phyloP scores from a whole-genome alignment of 2,888 invertebrate species.

The Sphecodes monilicornis region DNA sequence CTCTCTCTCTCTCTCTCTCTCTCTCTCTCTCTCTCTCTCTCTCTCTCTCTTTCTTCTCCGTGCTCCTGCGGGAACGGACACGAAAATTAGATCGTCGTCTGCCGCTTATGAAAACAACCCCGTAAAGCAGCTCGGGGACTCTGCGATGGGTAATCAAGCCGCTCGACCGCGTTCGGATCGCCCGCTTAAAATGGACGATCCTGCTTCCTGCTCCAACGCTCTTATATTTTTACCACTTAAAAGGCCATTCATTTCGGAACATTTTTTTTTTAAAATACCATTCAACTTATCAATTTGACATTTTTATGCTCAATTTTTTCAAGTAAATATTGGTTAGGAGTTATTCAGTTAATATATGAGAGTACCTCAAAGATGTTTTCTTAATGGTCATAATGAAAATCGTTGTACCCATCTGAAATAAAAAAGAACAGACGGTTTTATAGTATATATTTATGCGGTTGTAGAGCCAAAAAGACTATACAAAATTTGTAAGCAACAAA shows the following conservation, averaged over 20 bases:
- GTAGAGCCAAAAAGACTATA: too few relatives aligned
- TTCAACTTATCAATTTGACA: background rate
- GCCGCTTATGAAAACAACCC: slow-evolving; percentile 72
- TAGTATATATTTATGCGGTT: too few relatives aligned
- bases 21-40: background rate
- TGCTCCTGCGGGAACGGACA: slow-evolving; percentile 68
- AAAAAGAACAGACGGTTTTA: background rate
- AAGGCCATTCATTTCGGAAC: background rate
- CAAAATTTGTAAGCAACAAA: too few relatives aligned
- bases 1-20: slow-evolving; percentile 15
- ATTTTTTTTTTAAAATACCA: background rate
- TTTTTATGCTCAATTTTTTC: background rate
- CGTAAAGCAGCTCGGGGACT: slow-evolving; percentile 43
- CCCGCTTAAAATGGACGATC: background rate
- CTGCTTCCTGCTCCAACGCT: background rate
- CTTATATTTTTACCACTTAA: background rate
- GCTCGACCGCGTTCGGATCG: slow-evolving; percentile 18
- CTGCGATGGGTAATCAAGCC: slow-evolving; percentile 9
- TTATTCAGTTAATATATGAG: background rate
- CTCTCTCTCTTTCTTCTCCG: slow-evolving; percentile 26
- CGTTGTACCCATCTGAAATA: too few relatives aligned
- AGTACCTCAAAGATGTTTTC: background rate
- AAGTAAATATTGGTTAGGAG: background rate
- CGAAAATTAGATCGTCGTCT: slow-evolving; percentile 73
- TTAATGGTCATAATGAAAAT: background rate